Conservation (phyloP, 2,888 invertebrate genomes). For the Lamellibrachia satsuma region DNA sequence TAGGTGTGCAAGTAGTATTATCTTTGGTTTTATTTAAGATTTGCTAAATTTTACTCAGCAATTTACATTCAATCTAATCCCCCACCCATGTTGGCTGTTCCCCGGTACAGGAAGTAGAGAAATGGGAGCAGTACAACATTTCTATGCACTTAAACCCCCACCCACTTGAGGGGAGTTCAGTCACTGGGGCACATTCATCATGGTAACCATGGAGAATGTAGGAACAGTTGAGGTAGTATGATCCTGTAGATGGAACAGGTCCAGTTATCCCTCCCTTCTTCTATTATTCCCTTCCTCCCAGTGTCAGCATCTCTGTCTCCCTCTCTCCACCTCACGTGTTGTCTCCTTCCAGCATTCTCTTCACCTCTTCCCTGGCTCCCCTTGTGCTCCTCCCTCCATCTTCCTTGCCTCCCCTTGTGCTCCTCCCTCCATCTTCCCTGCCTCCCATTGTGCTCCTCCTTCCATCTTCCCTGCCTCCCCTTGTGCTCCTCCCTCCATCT, state of each 20-base stretch:
- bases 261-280: not conserved
- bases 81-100: too few species aligned
- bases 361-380: not conserved
- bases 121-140: too few species aligned
- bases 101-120: too few species aligned
- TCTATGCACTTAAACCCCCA: not conserved
- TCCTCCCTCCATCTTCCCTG: not conserved
- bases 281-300: not conserved
- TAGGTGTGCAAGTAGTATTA: too few species aligned
- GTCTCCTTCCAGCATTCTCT: not conserved
- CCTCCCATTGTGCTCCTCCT: not conserved
- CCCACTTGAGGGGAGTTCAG: not conserved
- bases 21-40: too few species aligned
- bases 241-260: not conserved
- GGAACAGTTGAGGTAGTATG: not conserved
- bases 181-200: not conserved
- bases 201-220: not conserved
- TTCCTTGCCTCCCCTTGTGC: not conserved
- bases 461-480: not conserved
- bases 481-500: too few species aligned
- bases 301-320: not conserved
- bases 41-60: too few species aligned
- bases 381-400: not conserved
- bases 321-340: not conserved
- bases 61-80: too few species aligned